phyloP scores from a whole-genome alignment of 64 coral and sea anemone species.

The Catalaphyllia jardinei region DNA sequence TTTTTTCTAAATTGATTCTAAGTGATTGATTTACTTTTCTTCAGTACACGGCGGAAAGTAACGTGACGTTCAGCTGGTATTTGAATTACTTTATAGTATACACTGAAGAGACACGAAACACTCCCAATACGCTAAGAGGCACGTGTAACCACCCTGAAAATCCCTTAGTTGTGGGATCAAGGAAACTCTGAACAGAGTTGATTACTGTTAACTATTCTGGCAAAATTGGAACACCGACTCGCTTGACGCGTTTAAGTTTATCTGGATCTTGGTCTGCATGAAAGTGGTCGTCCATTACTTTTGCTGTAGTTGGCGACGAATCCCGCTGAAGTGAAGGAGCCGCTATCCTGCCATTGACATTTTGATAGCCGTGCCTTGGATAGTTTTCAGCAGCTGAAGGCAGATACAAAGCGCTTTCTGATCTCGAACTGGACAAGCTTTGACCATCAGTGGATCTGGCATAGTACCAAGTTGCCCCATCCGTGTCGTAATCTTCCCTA shows the following conservation, averaged over 20 bases:
- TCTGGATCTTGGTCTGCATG: background rate
- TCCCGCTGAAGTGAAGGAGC: background rate
- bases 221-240: constrained; percentile 40
- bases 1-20: too few relatives aligned
- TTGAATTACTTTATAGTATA: too few relatives aligned
- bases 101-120: too few relatives aligned
- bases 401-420: background rate
- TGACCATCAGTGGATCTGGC: background rate
- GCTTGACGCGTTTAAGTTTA: constrained; percentile 13
- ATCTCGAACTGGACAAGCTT: background rate
- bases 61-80: too few relatives aligned
- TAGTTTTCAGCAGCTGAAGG: background rate
- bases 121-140: too few relatives aligned
- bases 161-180: too few relatives aligned
- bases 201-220: background rate
- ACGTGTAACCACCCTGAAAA: too few relatives aligned
- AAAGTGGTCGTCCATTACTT: background rate
- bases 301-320: background rate
- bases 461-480: constrained; percentile 20
- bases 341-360: background rate
- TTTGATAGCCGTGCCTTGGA: constrained; percentile 26
- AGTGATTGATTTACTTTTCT: too few relatives aligned
- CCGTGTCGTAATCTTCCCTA: constrained; percentile 13
- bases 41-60: too few relatives aligned
- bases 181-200: too few relatives aligned